Base-by-base conservation (phyloP, 2,113 vertebrate genomes). In the Strix aluco region DNA sequence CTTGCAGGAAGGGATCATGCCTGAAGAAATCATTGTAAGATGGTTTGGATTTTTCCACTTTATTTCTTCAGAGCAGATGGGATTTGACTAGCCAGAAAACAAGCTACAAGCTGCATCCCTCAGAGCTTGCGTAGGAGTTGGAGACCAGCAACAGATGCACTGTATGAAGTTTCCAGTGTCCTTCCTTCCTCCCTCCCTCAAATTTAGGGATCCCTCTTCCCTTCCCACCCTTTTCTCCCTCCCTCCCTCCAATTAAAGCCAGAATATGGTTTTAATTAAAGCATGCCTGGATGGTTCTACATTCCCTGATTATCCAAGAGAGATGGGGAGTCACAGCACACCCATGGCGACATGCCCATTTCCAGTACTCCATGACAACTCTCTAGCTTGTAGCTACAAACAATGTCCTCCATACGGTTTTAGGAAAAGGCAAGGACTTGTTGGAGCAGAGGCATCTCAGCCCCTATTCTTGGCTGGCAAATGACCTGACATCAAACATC, bases 91-190 rank as follows among this genome's bases (percentile, higher is more conserved):
- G n/a, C 32, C 38, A 67, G 36, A 52, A 79, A 82, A 93, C n/a
- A 88, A 44, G 12, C 25, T 62, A 67, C 44, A 83, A 73, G 51
- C 75, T 92, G 80, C 83, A 75, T 67, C 61, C 78, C 72, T 88
- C 44, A 51, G 46, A 86, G 25, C 49, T 22, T 51, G 51, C 0
- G 0, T 1, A 71, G n/a, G n/a, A 55, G 21, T 40, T 30, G 1
- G 63, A 75, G 40, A 83, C 26, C 52, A 92, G 42, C 30, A 29
- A 70, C 40, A 81, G 36, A 80, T 34, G 19, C 5, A 5, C 32
- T 67, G 2, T 19, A 26, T 78, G 51, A 72, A 38, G 30, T 38
- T 81, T 67, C 32, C 29, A 54, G 23, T 9, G 5, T 40, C 34
- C 36, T 46, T 46, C 44, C 44, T 81, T 72, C 26, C 26, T 47